phyloP scores from a whole-genome alignment of 2,888 invertebrate species.

The Cryptophagus acutangulus region DNA sequence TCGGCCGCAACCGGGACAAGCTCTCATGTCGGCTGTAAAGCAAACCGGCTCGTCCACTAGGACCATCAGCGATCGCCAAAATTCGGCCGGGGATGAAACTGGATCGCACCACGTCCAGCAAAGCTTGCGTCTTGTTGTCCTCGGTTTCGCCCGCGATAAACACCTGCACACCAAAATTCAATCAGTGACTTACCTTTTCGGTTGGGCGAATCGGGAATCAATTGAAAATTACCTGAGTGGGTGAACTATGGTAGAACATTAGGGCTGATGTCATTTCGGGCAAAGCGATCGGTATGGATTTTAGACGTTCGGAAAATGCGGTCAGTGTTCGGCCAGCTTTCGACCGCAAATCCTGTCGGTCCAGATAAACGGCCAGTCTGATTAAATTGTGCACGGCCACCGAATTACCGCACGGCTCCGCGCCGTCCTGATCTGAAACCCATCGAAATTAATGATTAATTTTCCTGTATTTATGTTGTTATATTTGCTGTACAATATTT shows the following conservation, averaged over 20 bases:
- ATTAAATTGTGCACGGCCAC: slow-evolving; percentile 78
- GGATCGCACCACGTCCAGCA: slow-evolving; percentile 61
- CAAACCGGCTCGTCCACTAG: slow-evolving; percentile 42
- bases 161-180: slow-evolving; percentile 50
- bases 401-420: slow-evolving; percentile 91
- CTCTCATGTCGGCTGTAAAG: slow-evolving; percentile 43
- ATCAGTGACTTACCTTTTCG: slow-evolving; percentile 13
- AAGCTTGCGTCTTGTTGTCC: slow-evolving; percentile 61
- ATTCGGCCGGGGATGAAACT: slow-evolving; percentile 65
- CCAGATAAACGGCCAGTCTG: slow-evolving; percentile 66
- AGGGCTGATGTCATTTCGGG: slow-evolving; percentile 74
- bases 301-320: slow-evolving; percentile 59
- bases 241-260: slow-evolving; percentile 62
- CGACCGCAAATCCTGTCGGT: slow-evolving; percentile 53
- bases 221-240: slow-evolving; percentile 62
- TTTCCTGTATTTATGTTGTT: too few species aligned
- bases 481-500: too few species aligned
- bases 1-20: slow-evolving; percentile 48
- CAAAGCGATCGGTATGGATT: slow-evolving; percentile 61
- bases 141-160: slow-evolving; percentile 61
- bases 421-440: slow-evolving; percentile 82
- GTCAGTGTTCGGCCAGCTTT: slow-evolving; percentile 58
- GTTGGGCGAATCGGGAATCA: neutral
- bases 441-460: too few species aligned
- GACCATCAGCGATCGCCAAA: slow-evolving; percentile 61